phyloP scores from a whole-genome alignment of 1,140 invertebrate species.

The Anoplophora glabripennis region DNA sequence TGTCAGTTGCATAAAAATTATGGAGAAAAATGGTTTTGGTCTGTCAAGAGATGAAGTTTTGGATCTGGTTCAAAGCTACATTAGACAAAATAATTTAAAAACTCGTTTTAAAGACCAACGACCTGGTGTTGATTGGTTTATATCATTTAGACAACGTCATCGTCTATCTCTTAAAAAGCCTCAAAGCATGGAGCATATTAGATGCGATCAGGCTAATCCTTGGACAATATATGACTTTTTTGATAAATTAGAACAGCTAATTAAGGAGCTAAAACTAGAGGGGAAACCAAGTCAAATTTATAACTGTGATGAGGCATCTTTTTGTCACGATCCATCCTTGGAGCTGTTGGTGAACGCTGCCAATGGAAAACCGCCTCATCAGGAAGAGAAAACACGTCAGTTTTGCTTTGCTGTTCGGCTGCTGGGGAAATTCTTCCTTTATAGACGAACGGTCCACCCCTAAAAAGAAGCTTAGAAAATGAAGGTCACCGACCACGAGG shows the following conservation, averaged over 20 bases:
- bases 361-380: too few relatives aligned
- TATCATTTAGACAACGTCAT: conserved; percentile 37
- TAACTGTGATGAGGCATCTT: too few relatives aligned
- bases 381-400: too few relatives aligned
- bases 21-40: conserved; percentile 41
- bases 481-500: too few relatives aligned
- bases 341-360: too few relatives aligned
- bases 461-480: too few relatives aligned
- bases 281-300: too few relatives aligned
- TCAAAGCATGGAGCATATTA: conserved; percentile 35
- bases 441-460: too few relatives aligned
- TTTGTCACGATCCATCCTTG: too few relatives aligned
- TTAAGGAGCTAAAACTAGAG: too few relatives aligned
- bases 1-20: conserved; percentile 25
- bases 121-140: conserved; percentile 45
- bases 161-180: conserved; percentile 44
- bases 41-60: conserved; percentile 35
- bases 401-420: too few relatives aligned
- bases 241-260: conserved; percentile 3
- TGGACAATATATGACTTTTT: not conserved
- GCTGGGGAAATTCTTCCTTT: too few relatives aligned
- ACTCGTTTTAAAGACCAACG: conserved; percentile 40
- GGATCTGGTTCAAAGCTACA: conserved; percentile 33
- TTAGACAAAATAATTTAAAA: conserved; percentile 32
- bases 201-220: conserved; percentile 1